These are phyloP conservation scores for Macroramphosus scolopax DNA, from an alignment of 2,797 vertebrate genomes.

Conservation along the genomic window DNA sequence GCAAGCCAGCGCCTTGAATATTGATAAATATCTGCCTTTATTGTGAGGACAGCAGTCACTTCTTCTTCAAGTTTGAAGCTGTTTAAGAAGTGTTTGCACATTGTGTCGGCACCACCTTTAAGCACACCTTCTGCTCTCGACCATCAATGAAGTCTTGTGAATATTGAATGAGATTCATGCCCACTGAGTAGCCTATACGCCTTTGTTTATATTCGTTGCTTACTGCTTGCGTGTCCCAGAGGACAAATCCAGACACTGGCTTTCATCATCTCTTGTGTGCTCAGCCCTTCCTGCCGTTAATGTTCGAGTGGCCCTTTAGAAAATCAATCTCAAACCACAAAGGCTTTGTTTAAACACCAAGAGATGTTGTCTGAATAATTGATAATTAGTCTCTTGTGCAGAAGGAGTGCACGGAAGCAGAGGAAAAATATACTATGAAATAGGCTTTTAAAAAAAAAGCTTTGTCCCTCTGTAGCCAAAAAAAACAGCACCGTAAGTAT, in stretches of 20 bases:
- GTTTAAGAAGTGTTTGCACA: no score
- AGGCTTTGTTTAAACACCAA: constrained; percentile 61
- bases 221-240: constrained; percentile 55
- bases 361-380: constrained; percentile 61
- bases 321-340: constrained; percentile 58
- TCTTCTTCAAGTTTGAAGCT: neutral
- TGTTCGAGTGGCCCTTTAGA: constrained; percentile 25
- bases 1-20: no score
- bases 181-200: constrained; percentile 29
- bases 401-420: neutral
- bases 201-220: constrained; percentile 49
- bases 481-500: no score
- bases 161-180: constrained; percentile 61
- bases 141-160: constrained; percentile 44
- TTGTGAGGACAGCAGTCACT: neutral
- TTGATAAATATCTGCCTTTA: rapidly evolving
- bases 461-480: no score
- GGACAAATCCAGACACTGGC: constrained; percentile 52
- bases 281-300: constrained; percentile 44
- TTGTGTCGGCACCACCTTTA: no score
- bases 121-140: no score
- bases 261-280: constrained; percentile 51
- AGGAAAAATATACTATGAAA: neutral
- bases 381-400: constrained; percentile 17
- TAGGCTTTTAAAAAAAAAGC: neutral